Conservation (phyloP, 2,797 vertebrate species). For the Tokudaia tokunoshimensis region DNA sequence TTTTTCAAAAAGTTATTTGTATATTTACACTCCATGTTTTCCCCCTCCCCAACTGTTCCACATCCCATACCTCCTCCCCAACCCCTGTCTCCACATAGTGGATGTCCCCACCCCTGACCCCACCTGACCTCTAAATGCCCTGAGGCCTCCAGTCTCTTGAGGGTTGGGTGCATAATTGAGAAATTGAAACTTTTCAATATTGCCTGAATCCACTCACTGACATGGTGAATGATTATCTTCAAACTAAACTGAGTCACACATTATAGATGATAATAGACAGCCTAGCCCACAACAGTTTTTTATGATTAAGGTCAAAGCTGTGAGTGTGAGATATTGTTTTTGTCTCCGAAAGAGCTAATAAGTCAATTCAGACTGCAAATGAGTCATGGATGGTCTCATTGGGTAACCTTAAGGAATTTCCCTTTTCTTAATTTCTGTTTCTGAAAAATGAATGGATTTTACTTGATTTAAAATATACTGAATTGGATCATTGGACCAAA, state of each 20-base stretch:
- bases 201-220: neutral
- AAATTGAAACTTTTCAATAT: neutral
- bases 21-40: no score
- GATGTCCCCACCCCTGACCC: no score
- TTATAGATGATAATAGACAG: neutral
- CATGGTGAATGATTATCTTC: neutral
- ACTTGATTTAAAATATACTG: neutral
- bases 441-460: neutral
- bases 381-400: neutral
- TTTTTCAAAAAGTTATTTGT: no score
- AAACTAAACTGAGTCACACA: neutral
- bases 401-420: neutral
- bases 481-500: neutral
- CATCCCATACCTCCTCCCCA: no score
- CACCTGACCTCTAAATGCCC: no score
- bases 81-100: no score
- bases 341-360: slow-evolving; percentile 9
- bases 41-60: no score
- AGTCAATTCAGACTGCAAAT: slow-evolving; percentile 14
- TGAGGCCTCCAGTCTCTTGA: no score
- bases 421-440: slow-evolving; percentile 18
- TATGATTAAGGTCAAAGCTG: neutral
- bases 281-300: neutral
- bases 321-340: neutral
- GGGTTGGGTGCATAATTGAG: neutral